Percentiles rank a stretch among this genome's conserved stretches.
These are phyloP conservation scores for Thymelicus acteon DNA, from an alignment of 2,888 invertebrate genomes.

Conservation along the genomic window DNA sequence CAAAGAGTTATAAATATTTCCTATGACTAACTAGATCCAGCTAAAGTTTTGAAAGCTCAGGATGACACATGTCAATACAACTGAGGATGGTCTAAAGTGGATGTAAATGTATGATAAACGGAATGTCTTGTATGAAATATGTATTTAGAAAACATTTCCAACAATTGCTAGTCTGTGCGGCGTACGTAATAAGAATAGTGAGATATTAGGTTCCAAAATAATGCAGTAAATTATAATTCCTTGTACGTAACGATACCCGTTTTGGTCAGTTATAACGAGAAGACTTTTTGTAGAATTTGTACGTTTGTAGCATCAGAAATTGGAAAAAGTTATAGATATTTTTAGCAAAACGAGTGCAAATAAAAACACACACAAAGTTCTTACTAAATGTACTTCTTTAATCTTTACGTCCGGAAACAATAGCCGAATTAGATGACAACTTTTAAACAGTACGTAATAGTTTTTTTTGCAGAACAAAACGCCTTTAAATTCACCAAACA, in stretches of 20 bases:
- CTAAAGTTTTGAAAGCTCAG: constrained; percentile 71
- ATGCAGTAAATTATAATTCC: constrained; percentile 8
- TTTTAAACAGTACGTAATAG: too few relatives aligned
- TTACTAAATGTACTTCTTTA: too few relatives aligned
- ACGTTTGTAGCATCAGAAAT: background rate
- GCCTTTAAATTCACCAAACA: too few relatives aligned
- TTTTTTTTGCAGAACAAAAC: too few relatives aligned
- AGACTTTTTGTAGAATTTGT: background rate
- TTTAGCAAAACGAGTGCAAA: background rate
- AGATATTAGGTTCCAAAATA: constrained; percentile 42
- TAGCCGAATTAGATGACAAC: too few relatives aligned
- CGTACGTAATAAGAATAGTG: constrained; percentile 44
- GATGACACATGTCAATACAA: constrained; percentile 77
- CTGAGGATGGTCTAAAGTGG: constrained; percentile 63
- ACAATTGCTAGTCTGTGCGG: constrained; percentile 42
- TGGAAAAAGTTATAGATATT: background rate
- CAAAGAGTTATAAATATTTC: constrained; percentile 83
- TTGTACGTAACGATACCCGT: constrained; percentile 6
- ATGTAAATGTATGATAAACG: constrained; percentile 73
- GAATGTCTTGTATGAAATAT: constrained; percentile 61
- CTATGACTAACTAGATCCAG: constrained; percentile 67
- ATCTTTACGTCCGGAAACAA: too few relatives aligned
- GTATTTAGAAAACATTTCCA: constrained; percentile 43
- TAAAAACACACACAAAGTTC: background rate
- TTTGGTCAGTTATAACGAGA: constrained; percentile 1